Evolutionary conservation across 2,888 invertebrate species (phyloP), one percentile per base, ranked within the genome.

Genomic region (Achlya flavicornis): DNA sequence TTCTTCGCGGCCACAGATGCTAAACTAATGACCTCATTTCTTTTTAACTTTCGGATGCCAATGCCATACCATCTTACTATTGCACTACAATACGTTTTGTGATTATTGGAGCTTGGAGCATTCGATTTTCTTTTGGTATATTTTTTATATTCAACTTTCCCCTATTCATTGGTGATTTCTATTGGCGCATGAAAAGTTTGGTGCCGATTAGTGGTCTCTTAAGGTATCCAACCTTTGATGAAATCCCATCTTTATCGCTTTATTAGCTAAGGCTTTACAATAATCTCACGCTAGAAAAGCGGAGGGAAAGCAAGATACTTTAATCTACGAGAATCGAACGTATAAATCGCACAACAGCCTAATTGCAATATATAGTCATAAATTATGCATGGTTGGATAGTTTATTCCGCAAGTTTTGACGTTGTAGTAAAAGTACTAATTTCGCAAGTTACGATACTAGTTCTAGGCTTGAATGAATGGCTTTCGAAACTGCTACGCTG

Each of bases 401-500:
- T 19, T 19, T 19, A 53, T 53, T 53, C 53, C 19, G 19, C 53
- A 19, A 57, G 65, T 69, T 73, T 73, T 69, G 60, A 61, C 66
- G 69, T 66, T 65, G 61, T 62, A 72, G 68, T 67, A 62, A 38
- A 35, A 68, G 63, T 63, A 63, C 58, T 66, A 69, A 69, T 74
- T 80, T 75, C 70, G 73, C 72, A 76, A 61, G 63, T 58, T 57
- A 32, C 60, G 61, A 57, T 58, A 60, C 60, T 43, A 59, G 62
- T 35, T 61, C 53, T 53, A 66, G 64, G 63, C 61, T 64, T 65
- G 64, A 71, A 68, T 71, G 69, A 63, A 67, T 69, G 68, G 70
- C 79, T 85, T 85, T 82, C 81, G 80, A 81, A 83, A 85, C 75
- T 66, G 68, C 71, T 64, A 70, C 63, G 71, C 71, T 76, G 80